Conservation (phyloP, 1,140 invertebrate genomes). For the Contarinia nasturtii region DNA sequence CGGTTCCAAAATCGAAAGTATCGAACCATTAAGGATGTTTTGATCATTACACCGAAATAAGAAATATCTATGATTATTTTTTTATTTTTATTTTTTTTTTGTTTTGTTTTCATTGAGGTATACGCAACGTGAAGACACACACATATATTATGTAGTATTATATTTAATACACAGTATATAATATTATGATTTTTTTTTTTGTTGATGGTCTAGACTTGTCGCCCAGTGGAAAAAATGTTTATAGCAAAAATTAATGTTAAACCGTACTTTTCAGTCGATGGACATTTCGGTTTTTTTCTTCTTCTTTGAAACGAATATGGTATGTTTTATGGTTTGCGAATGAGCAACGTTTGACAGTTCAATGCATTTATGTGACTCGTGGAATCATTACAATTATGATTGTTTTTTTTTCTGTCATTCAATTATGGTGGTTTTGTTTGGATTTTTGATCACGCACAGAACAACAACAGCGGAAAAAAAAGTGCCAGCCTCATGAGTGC, state of each 20-base stretch:
- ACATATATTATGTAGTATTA: slow-evolving; percentile 17
- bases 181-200: not conserved
- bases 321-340: not conserved
- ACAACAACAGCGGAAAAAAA: too few relatives aligned
- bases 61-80: slow-evolving; percentile 2
- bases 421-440: too few relatives aligned
- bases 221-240: not conserved
- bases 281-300: not conserved
- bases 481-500: too few relatives aligned
- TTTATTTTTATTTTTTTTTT: slow-evolving; percentile 9
- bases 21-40: not conserved
- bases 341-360: not conserved
- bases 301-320: not conserved
- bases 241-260: not conserved
- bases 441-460: too few relatives aligned
- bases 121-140: slow-evolving; percentile 26
- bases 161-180: not conserved
- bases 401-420: too few relatives aligned
- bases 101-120: slow-evolving; percentile 17
- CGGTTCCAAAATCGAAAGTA: not conserved
- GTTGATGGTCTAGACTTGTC: not conserved
- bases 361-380: not conserved
- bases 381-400: too few relatives aligned
- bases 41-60: not conserved
- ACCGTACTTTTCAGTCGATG: not conserved